phyloP scores from a whole-genome alignment of 2,113 vertebrate species.

The Protobothrops flavoviridis region DNA sequence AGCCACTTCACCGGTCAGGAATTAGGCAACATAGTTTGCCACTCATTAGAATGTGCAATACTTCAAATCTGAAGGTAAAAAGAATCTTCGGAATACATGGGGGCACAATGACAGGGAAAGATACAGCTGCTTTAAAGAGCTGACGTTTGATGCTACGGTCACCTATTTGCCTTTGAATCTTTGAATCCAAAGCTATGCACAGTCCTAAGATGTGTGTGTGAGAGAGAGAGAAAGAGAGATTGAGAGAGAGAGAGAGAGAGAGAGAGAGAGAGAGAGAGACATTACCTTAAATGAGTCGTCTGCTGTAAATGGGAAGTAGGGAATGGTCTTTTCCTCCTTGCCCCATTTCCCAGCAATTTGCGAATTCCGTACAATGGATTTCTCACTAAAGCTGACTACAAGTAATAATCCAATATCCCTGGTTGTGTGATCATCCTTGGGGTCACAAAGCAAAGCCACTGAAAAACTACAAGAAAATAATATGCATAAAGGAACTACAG shows the following conservation, averaged over 20 bases:
- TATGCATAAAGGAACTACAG: neutral
- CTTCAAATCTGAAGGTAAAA: neutral
- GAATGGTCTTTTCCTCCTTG: slow-evolving; percentile 78
- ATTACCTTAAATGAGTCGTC: slow-evolving; percentile 87
- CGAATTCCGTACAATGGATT: slow-evolving; percentile 81
- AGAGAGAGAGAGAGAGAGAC: neutral
- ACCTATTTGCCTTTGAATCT: neutral
- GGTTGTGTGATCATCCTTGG: slow-evolving; percentile 63
- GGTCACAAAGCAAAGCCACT: slow-evolving; percentile 75
- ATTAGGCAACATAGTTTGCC: neutral
- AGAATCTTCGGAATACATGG: neutral
- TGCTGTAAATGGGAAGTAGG: slow-evolving; percentile 85
- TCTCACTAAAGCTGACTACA: slow-evolving; percentile 80
- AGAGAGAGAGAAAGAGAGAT: too few relatives aligned
- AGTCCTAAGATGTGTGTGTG: neutral
- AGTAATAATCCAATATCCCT: slow-evolving; percentile 82
- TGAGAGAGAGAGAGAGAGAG: too few relatives aligned
- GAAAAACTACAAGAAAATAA: slow-evolving; percentile 73
- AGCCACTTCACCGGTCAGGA: neutral
- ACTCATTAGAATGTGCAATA: neutral
- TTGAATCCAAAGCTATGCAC: neutral
- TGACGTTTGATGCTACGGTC: neutral
- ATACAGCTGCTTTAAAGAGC: neutral
- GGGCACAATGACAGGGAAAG: neutral
- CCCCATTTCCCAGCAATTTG: slow-evolving; percentile 84